Conservation (phyloP, 2,888 invertebrate genomes). For the Clostera curtula region DNA sequence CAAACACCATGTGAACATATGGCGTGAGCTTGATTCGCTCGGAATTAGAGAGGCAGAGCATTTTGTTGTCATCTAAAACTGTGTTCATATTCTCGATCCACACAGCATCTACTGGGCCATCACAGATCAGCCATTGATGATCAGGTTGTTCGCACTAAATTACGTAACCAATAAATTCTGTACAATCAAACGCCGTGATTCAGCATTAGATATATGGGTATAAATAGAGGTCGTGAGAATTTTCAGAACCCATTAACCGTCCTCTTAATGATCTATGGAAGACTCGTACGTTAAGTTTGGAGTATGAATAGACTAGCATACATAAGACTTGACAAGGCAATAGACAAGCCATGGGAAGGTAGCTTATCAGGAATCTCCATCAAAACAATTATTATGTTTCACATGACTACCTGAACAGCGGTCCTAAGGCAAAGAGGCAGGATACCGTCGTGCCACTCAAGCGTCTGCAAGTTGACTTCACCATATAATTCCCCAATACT, state of each 20-base stretch:
- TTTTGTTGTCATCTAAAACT: slow-evolving; percentile 94
- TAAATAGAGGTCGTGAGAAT: no score
- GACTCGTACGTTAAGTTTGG: no score
- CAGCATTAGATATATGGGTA: no score
- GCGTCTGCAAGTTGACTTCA: slow-evolving; percentile 85
- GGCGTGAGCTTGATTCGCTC: slow-evolving; percentile 92
- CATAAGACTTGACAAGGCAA: no score
- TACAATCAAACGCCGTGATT: no score
- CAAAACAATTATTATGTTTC: not conserved
- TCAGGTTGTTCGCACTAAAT: slow-evolving; percentile 70
- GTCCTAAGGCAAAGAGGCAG: slow-evolving; percentile 74
- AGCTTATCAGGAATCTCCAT: no score
- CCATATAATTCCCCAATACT: slow-evolving; percentile 92
- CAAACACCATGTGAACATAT: slow-evolving; percentile 92
- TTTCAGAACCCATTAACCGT: no score
- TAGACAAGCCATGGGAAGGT: no score
- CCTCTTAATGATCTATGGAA: no score
- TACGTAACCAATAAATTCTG: no score
- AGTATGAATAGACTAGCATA: no score
- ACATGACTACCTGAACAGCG: slow-evolving; percentile 53
- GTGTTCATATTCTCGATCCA: slow-evolving; percentile 98
- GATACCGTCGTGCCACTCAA: slow-evolving; percentile 94
- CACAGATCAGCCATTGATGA: slow-evolving; percentile 94
- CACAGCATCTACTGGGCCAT: slow-evolving; percentile 93
- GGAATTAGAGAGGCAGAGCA: slow-evolving; percentile 93